Evolutionary conservation across 1,140 invertebrate genomes (phyloP).

Genomic region (Caenorhabditis tropicalis): DNA sequence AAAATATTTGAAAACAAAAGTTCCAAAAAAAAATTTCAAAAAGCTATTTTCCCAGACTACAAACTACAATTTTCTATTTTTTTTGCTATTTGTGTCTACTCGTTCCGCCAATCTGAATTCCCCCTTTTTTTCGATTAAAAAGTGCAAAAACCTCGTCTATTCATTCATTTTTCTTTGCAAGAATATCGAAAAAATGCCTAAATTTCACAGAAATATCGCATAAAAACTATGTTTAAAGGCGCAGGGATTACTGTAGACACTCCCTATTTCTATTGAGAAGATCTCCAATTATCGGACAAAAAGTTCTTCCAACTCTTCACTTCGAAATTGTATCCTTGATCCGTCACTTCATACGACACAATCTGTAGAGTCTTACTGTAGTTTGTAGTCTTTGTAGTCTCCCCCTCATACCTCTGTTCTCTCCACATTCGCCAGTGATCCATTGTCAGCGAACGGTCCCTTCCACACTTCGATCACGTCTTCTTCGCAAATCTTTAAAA

Average conservation of each 20-base stretch:
- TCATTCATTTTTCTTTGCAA: neutral
- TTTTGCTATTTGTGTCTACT: neutral
- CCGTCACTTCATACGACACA: conserved; percentile 55
- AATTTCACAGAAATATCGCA: too few species aligned
- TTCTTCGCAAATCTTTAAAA: conserved; percentile 50
- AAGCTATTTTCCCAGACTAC: too few species aligned
- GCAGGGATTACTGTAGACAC: too few species aligned
- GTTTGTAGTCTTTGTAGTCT: neutral
- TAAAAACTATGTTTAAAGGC: too few species aligned
- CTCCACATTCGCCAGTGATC: conserved; percentile 49
- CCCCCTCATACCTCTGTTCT: conserved; percentile 47
- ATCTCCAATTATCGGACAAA: conserved; percentile 57
- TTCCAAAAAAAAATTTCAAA: too few species aligned
- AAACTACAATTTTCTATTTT: neutral
- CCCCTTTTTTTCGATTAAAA: conserved; percentile 3
- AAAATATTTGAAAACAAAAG: too few species aligned
- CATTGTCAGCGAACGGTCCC: conserved; percentile 50
- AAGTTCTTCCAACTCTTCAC: conserved; percentile 57
- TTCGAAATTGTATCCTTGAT: conserved; percentile 54
- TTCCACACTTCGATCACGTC: conserved; percentile 57
- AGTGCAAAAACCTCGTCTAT: neutral
- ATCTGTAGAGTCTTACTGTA: conserved; percentile 31
- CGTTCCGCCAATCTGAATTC: neutral
- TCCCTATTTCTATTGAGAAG: too few species aligned
- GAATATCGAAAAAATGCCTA: neutral